A percentile compares a stretch with the other conserved stretches of the same genome.
Evolutionary conservation across 92 coral and sea anemone species (phyloP).

Genomic region (Galaxea fascicularis): DNA sequence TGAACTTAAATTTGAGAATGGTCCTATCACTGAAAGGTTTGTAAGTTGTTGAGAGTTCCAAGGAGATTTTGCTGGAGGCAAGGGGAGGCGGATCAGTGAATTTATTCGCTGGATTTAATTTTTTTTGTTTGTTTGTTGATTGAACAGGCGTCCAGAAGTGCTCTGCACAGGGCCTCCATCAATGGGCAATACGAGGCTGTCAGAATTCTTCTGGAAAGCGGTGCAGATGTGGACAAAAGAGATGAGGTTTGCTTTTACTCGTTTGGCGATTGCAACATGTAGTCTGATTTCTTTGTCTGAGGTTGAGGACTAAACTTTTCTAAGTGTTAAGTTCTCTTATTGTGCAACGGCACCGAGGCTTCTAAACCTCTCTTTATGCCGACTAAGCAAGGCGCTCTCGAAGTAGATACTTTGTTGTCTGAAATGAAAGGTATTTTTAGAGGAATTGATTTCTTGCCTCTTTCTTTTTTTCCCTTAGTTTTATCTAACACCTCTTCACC

Average conservation of each 20-base stretch:
- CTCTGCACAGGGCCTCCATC: slow-evolving; percentile 13
- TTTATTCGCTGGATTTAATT: no score
- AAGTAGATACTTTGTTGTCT: neutral
- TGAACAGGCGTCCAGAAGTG: neutral
- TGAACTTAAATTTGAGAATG: no score
- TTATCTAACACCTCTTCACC: slow-evolving; percentile 77
- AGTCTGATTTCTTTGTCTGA: neutral
- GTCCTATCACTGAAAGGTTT: no score
- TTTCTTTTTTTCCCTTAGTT: neutral
- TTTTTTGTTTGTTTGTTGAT: neutral
- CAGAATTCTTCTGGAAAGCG: neutral
- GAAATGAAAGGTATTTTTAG: no score
- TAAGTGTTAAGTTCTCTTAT: no score
- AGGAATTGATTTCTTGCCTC: no score
- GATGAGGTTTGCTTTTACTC: neutral
- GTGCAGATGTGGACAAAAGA: slow-evolving; percentile 3
- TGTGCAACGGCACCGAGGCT: no score
- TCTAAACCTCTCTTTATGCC: no score
- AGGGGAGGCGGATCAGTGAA: no score
- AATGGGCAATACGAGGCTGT: neutral
- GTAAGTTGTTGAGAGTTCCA: no score
- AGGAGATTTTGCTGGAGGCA: no score
- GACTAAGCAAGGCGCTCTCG: neutral
- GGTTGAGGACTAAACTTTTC: neutral
- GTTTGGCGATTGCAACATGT: neutral